Conservation (phyloP, 2,113 vertebrate genomes). For the Gymnocephalus cernua region DNA sequence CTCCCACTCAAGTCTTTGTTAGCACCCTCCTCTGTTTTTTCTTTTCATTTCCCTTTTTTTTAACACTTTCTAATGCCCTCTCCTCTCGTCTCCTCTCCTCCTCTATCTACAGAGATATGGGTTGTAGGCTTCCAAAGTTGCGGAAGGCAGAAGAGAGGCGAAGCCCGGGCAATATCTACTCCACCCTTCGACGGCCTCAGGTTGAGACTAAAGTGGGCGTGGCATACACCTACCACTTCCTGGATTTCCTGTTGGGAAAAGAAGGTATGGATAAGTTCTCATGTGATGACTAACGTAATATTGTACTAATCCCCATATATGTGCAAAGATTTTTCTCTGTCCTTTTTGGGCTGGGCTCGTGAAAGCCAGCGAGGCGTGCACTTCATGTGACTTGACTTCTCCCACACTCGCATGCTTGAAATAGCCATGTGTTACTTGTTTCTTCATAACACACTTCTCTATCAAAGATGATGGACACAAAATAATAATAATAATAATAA, state of each 20-base stretch:
- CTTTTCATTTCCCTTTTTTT: conserved; percentile 8
- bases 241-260: conserved; percentile 93
- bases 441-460: not conserved
- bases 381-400: conserved; percentile 32
- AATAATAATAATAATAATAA: not conserved
- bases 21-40: not conserved
- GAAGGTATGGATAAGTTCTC: conserved; percentile 84
- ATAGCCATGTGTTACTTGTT: conserved; percentile 37
- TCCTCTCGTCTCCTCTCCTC: conserved; percentile 11
- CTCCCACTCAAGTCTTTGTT: conserved; percentile 44
- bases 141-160: conserved; percentile 90
- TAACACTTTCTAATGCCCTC: not conserved
- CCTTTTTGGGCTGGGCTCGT: conserved; percentile 10
- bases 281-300: not conserved
- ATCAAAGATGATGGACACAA: not conserved
- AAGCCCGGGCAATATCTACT: conserved; percentile 97
- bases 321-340: conserved; percentile 2
- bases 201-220: conserved; percentile 95
- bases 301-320: not conserved
- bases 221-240: conserved; percentile 93
- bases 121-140: conserved; percentile 93
- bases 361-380: conserved; percentile 8
- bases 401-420: conserved; percentile 47
- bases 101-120: conserved; percentile 85
- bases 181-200: conserved; percentile 94